phyloP scores from a whole-genome alignment of 2,888 invertebrate species.

The Eilema caniola region DNA sequence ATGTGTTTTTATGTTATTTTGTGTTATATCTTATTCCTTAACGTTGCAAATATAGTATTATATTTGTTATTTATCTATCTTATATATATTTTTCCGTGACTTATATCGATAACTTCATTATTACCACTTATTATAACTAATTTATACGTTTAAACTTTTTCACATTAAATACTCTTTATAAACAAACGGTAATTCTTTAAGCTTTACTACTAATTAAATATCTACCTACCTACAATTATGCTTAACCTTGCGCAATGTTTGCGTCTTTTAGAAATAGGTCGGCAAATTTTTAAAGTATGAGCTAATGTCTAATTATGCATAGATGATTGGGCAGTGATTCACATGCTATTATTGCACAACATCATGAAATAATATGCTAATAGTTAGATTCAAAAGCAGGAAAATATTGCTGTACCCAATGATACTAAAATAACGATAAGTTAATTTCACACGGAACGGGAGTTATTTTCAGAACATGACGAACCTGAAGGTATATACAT shows the following conservation, averaged over 20 bases:
- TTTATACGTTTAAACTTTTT: background rate
- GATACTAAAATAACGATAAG: background rate
- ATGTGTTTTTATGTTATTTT: background rate
- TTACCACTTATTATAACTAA: no score
- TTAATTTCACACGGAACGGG: background rate
- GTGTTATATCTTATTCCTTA: background rate
- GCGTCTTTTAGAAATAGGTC: background rate
- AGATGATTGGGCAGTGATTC: background rate
- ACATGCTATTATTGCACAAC: conserved; percentile 4
- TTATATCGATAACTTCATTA: background rate
- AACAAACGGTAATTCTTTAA: background rate
- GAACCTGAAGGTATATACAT: background rate
- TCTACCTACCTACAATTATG: background rate
- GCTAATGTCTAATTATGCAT: background rate
- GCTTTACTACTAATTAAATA: background rate
- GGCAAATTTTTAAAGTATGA: background rate
- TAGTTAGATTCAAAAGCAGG: background rate
- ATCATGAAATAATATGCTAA: conserved; percentile 4
- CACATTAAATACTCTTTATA: background rate
- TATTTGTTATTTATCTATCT: background rate
- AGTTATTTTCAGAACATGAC: no score
- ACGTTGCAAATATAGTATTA: background rate
- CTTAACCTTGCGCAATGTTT: background rate
- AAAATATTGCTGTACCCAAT: background rate
- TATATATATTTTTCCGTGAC: background rate